Conservation (phyloP, 2,113 vertebrate species). For the Gallinago media region DNA sequence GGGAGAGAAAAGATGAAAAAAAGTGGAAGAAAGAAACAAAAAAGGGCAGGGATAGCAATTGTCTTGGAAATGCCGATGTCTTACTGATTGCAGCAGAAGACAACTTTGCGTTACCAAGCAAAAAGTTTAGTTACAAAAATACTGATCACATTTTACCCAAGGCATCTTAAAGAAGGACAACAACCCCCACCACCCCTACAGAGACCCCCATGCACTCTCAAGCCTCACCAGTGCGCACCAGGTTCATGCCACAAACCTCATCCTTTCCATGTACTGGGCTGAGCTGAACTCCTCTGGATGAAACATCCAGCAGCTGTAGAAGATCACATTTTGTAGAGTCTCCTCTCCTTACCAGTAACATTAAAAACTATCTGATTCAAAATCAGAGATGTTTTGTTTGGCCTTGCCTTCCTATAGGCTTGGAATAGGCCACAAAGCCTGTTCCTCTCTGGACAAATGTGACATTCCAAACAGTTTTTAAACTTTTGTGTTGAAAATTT, state of each 20-base stretch:
- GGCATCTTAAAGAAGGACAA: not conserved
- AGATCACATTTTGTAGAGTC: not conserved
- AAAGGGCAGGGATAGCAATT: not conserved
- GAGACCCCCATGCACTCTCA: not conserved
- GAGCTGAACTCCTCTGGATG: not conserved
- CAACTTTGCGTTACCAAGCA: not conserved
- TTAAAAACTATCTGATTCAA: not conserved
- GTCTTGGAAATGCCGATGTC: not conserved
- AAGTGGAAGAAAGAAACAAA: not conserved
- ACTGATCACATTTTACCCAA: not conserved
- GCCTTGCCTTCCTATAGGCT: not conserved
- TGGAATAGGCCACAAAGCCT: not conserved
- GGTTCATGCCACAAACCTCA: not conserved
- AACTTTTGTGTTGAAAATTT: not conserved
- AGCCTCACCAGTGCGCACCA: accelerated
- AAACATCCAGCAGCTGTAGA: not conserved
- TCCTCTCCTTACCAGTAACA: not conserved
- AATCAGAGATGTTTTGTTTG: not conserved
- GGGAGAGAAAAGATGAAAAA: not conserved
- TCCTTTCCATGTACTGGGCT: not conserved
- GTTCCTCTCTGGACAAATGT: not conserved
- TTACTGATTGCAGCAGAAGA: not conserved
- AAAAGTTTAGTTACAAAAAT: not conserved
- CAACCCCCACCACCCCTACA: not conserved
- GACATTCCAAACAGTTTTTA: not conserved